Percentiles rank a stretch among this genome's conserved stretches.
Conservation (phyloP, 2,888 invertebrate genomes). For the Marasmarcha lunaedactyla region DNA sequence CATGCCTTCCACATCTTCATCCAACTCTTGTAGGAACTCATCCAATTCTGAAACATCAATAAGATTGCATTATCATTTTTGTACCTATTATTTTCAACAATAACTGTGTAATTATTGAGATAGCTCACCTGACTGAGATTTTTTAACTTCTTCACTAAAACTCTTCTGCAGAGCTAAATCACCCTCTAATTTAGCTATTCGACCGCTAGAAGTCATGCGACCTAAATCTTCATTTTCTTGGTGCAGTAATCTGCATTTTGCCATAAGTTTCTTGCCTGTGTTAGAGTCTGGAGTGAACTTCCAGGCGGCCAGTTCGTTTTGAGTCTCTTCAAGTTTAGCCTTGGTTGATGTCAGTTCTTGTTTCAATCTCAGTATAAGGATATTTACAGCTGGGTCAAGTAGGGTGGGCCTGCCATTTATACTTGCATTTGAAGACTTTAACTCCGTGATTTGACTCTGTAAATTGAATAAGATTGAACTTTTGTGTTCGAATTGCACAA, state of each 20-base stretch:
- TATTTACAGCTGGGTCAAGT: slow-evolving; percentile 95
- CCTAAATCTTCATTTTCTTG: slow-evolving; percentile 98
- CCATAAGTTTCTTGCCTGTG: slow-evolving; percentile 97
- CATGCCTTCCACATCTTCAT: slow-evolving; percentile 98
- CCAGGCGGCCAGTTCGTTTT: slow-evolving; percentile 98
- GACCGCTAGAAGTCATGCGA: slow-evolving; percentile 93
- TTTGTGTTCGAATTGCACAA: neutral
- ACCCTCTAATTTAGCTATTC: slow-evolving; percentile 94
- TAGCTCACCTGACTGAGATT: slow-evolving; percentile 88
- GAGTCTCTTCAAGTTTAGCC: slow-evolving; percentile 94
- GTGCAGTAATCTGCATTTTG: slow-evolving; percentile 92
- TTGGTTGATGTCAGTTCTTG: slow-evolving; percentile 91
- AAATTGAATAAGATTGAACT: too few species aligned
- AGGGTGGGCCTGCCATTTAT: slow-evolving; percentile 79
- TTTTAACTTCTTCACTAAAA: slow-evolving; percentile 96
- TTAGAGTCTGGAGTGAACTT: slow-evolving; percentile 99
- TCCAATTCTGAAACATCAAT: slow-evolving; percentile 81
- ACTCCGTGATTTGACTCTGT: slow-evolving; percentile 93
- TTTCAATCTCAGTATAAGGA: slow-evolving; percentile 90
- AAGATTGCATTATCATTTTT: slow-evolving; percentile 3
- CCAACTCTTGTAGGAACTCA: slow-evolving; percentile 94
- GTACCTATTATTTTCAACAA: neutral
- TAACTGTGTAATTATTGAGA: slow-evolving; percentile 1
- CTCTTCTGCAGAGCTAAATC: slow-evolving; percentile 95
- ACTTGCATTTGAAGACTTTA: slow-evolving; percentile 90